A percentile compares a stretch with the other conserved stretches of the same genome.
These are phyloP conservation scores for Etheostoma perlongum DNA, from an alignment of 2,797 vertebrate species.

Conservation along the genomic window DNA sequence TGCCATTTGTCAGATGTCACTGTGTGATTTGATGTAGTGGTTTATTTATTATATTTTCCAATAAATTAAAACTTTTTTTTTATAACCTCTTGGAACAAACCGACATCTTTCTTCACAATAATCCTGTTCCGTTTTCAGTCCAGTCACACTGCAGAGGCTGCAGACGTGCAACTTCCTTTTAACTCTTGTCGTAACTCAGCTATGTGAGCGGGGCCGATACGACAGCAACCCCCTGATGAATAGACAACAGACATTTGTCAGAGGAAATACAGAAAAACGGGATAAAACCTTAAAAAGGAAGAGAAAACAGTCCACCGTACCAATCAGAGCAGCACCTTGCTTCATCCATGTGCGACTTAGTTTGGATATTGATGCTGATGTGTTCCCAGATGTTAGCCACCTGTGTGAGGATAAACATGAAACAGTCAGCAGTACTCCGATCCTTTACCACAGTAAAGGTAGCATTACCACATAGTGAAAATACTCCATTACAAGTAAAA, in stretches of 20 bases:
- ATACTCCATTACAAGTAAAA: background rate
- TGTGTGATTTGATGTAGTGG: slow-evolving; percentile 54
- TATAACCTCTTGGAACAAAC: slow-evolving; percentile 34
- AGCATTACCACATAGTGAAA: background rate
- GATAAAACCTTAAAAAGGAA: background rate
- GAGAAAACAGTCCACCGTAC: slow-evolving; percentile 55
- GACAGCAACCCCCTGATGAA: slow-evolving; percentile 87
- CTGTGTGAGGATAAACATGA: slow-evolving; percentile 47
- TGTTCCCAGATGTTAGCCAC: slow-evolving; percentile 67
- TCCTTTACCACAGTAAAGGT: background rate
- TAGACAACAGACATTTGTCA: background rate
- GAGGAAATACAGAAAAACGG: background rate
- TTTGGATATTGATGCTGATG: slow-evolving; percentile 44
- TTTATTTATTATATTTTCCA: slow-evolving; percentile 71
- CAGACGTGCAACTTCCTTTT: slow-evolving; percentile 29
- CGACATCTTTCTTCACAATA: background rate
- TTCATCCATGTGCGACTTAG: slow-evolving; percentile 80
- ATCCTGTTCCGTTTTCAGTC: background rate
- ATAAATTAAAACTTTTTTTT: slow-evolving; percentile 76
- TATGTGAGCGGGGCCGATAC: slow-evolving; percentile 79
- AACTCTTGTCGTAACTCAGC: slow-evolving; percentile 68
- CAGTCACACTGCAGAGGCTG: slow-evolving; percentile 1
- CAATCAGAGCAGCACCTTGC: slow-evolving; percentile 86
- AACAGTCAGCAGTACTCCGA: background rate
- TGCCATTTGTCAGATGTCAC: slow-evolving; percentile 48